These are phyloP conservation scores for Ctenomys sociabilis DNA, from an alignment of 2,113 vertebrate genomes.

Conservation along the genomic window DNA sequence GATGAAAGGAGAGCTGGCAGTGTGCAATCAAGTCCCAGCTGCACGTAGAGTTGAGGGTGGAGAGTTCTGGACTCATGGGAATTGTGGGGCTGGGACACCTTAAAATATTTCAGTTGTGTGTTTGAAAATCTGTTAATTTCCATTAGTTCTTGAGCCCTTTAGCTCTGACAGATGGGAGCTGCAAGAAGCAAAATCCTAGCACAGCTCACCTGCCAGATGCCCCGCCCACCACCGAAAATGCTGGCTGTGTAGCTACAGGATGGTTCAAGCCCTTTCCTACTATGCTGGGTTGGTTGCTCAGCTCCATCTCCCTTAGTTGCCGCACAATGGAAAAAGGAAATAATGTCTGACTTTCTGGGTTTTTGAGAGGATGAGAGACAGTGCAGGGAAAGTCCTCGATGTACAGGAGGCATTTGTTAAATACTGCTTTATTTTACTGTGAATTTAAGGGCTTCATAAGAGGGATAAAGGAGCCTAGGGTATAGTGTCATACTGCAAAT, in stretches of 20 bases:
- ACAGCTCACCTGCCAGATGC: background rate
- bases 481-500: background rate
- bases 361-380: background rate
- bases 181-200: background rate
- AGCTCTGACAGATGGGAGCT: background rate
- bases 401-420: background rate
- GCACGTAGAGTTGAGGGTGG: background rate
- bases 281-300: background rate
- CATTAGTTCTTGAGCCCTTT: background rate
- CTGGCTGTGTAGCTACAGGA: background rate
- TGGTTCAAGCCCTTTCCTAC: background rate
- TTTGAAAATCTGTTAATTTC: background rate
- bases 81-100: background rate
- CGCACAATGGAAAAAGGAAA: background rate
- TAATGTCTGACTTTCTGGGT: background rate
- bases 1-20: background rate
- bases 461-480: background rate
- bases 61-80: background rate
- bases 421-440: background rate
- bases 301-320: background rate
- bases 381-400: background rate
- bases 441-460: background rate
- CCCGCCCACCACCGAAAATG: background rate
- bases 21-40: background rate
- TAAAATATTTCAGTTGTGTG: background rate